These are phyloP conservation scores for Gortyna flavago DNA, from an alignment of 2,888 invertebrate genomes.

Conservation along the genomic window DNA sequence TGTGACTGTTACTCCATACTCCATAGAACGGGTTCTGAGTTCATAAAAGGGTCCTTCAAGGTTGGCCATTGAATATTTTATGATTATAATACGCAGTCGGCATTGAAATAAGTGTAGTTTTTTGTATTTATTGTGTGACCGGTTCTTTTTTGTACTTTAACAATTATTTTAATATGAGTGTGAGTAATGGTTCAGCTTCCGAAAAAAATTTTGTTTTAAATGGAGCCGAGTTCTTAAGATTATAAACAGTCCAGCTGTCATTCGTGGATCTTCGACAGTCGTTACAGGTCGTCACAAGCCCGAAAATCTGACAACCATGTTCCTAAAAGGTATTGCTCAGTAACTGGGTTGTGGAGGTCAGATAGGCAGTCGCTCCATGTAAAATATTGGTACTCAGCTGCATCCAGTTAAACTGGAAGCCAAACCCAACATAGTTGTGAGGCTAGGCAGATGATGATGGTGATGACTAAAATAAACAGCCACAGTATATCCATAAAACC, in stretches of 20 bases:
- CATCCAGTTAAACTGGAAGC: no score
- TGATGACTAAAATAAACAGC: background rate
- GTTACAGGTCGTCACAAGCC: background rate
- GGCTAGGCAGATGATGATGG: background rate
- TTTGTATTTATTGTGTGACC: constrained; percentile 39
- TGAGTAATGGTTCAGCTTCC: constrained; percentile 44
- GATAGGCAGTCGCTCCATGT: background rate
- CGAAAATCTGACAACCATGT: background rate
- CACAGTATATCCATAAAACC: background rate
- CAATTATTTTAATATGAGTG: constrained; percentile 35
- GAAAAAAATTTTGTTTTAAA: constrained; percentile 14
- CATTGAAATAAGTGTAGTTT: constrained; percentile 36
- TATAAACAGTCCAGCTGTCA: background rate
- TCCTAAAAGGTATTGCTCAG: background rate
- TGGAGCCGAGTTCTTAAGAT: background rate
- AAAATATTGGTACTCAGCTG: background rate
- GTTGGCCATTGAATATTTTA: constrained; percentile 55
- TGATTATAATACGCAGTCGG: constrained; percentile 29
- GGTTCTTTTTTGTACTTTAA: constrained; percentile 43
- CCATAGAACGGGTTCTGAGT: constrained; percentile 29
- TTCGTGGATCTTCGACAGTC: background rate
- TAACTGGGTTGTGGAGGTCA: background rate
- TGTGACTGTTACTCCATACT: constrained; percentile 40
- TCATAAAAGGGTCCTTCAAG: constrained; percentile 61
- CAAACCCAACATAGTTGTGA: no score